phyloP scores from a whole-genome alignment of 2,113 vertebrate species.

The Triplophysa dalaica region DNA sequence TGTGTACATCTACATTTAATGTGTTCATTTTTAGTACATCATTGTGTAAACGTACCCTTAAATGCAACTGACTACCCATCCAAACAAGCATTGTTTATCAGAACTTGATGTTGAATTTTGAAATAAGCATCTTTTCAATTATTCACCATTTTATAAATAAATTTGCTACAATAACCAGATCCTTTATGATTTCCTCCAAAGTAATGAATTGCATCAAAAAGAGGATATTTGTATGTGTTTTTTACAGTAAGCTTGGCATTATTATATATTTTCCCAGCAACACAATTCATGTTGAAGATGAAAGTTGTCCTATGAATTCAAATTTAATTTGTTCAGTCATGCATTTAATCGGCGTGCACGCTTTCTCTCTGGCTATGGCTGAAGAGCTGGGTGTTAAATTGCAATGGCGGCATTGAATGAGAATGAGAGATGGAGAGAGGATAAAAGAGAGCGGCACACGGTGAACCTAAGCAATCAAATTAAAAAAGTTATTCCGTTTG shows the following conservation, averaged over 20 bases:
- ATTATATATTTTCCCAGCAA: constrained; percentile 43
- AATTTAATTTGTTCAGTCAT: constrained; percentile 79
- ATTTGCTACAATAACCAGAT: constrained; percentile 56
- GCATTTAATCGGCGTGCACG: constrained; percentile 73
- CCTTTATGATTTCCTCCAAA: constrained; percentile 56
- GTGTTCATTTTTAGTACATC: too few relatives aligned
- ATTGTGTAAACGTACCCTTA: too few relatives aligned
- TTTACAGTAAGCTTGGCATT: constrained; percentile 63
- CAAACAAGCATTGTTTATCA: too few relatives aligned
- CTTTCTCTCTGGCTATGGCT: constrained; percentile 56
- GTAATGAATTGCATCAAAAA: constrained; percentile 65
- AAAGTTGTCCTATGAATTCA: constrained; percentile 73
- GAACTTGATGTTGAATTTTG: background rate
- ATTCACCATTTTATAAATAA: constrained; percentile 51
- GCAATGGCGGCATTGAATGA: constrained; percentile 68
- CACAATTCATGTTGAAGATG: constrained; percentile 66
- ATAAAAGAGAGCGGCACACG: constrained; percentile 63
- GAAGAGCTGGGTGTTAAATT: constrained; percentile 72
- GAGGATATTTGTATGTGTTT: constrained; percentile 57
- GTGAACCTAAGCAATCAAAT: constrained; percentile 77
- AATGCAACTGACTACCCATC: too few relatives aligned
- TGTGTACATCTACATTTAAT: too few relatives aligned
- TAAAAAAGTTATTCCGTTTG: constrained; percentile 75
- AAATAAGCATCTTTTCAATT: constrained; percentile 40
- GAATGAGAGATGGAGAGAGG: constrained; percentile 65